Evolutionary conservation across 2,797 vertebrate genomes (phyloP).

Genomic region (Myotis vivesi): DNA sequence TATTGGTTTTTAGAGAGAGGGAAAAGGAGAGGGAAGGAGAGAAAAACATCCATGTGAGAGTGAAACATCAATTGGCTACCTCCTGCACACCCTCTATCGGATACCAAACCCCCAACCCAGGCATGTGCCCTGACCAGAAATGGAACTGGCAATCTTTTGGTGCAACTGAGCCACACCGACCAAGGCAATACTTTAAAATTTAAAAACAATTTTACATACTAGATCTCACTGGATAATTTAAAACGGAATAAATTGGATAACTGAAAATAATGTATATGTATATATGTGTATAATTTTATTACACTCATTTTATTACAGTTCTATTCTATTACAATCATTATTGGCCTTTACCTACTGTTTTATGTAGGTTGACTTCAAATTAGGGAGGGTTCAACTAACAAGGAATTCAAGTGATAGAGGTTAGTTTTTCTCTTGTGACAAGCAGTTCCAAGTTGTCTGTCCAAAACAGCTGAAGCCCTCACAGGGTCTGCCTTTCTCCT

Average conservation of each 20-base stretch:
- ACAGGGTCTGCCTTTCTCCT: background rate
- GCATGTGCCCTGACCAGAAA: background rate
- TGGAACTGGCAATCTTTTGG: background rate
- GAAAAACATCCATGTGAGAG: background rate
- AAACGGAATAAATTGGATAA: background rate
- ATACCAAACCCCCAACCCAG: background rate
- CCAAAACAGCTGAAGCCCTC: background rate
- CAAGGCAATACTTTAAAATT: background rate
- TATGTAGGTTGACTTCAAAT: background rate
- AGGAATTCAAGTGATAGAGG: background rate
- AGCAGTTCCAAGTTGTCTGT: background rate
- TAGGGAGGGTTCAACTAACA: background rate
- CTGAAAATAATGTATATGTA: background rate
- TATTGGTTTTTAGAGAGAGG: background rate
- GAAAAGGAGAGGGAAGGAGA: background rate
- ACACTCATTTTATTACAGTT: background rate
- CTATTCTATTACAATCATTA: background rate
- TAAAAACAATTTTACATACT: background rate
- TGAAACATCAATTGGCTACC: background rate
- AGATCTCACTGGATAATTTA: background rate
- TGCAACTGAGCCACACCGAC: background rate
- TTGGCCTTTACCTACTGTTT: background rate
- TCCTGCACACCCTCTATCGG: background rate
- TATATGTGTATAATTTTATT: background rate
- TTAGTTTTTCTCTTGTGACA: background rate